Percentiles rank a stretch among this genome's conserved stretches.
These are phyloP conservation scores for Gisinianus flammeolus DNA, from an alignment of 2,888 invertebrate species.

Conservation along the genomic window DNA sequence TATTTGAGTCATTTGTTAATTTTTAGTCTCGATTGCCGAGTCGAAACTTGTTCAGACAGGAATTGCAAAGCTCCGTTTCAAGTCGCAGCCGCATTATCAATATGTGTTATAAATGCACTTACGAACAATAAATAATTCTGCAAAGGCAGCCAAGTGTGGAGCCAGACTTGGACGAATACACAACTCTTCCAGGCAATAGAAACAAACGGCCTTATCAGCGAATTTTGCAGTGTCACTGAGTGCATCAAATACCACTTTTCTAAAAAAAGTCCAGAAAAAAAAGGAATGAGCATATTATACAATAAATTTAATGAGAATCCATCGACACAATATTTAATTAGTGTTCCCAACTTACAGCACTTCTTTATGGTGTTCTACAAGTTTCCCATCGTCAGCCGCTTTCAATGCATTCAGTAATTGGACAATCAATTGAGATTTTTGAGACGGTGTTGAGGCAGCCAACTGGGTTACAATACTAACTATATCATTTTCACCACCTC, in stretches of 20 bases:
- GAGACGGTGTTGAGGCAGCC: slow-evolving; percentile 42
- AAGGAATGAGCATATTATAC: neutral
- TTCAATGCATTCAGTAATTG: slow-evolving; percentile 52
- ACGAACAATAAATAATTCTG: slow-evolving; percentile 41
- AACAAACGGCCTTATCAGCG: slow-evolving; percentile 55
- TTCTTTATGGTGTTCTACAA: slow-evolving; percentile 58
- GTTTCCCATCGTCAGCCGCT: slow-evolving; percentile 52
- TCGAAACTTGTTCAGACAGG: too few species aligned
- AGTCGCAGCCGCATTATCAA: too few species aligned
- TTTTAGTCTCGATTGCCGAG: too few species aligned
- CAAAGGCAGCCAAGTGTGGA: slow-evolving; percentile 54
- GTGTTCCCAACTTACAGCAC: neutral
- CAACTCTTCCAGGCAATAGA: slow-evolving; percentile 56
- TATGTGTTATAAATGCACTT: too few species aligned
- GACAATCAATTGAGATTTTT: slow-evolving; percentile 46
- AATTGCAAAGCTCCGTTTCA: too few species aligned
- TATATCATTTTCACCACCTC: slow-evolving; percentile 42
- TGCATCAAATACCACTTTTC: slow-evolving; percentile 57
- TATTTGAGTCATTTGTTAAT: too few species aligned
- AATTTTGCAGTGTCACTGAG: slow-evolving; percentile 46
- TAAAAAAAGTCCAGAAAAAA: slow-evolving; percentile 55
- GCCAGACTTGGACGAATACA: slow-evolving; percentile 53
- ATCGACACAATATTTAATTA: too few species aligned
- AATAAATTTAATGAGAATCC: neutral
- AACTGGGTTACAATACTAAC: slow-evolving; percentile 53